These are phyloP conservation scores for Drosophila pachea DNA, from an alignment of 1,140 invertebrate genomes.

Conservation along the genomic window DNA sequence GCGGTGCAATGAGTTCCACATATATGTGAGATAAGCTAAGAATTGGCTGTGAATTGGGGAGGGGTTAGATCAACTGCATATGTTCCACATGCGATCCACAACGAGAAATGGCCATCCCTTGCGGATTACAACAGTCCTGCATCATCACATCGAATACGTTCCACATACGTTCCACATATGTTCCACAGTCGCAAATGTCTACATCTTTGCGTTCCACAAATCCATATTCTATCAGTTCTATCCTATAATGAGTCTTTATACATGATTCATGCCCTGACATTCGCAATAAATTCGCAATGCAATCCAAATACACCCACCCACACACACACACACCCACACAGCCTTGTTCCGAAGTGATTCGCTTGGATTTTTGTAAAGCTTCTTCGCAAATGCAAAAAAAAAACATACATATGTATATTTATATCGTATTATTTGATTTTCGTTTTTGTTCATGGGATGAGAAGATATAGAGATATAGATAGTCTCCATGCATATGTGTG, in stretches of 20 bases:
- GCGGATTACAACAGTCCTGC: no score
- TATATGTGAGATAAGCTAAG: no score
- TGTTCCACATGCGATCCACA: slow-evolving; percentile 4
- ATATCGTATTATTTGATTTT: no score
- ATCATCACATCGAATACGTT: neutral
- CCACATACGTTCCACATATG: slow-evolving; percentile 4
- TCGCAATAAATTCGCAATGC: slow-evolving; percentile 34
- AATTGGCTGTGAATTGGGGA: neutral
- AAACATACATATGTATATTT: slow-evolving; percentile 2
- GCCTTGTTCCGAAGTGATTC: neutral
- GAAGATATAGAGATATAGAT: slow-evolving; percentile 18
- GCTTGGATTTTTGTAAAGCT: slow-evolving; percentile 20
- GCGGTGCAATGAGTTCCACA: no score
- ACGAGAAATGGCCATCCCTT: no score
- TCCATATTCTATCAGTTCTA: slow-evolving; percentile 1
- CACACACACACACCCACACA: slow-evolving; percentile 15
- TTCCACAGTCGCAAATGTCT: neutral
- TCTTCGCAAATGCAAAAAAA: slow-evolving; percentile 17
- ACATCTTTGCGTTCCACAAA: neutral
- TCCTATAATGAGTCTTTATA: neutral
- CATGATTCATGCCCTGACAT: slow-evolving; percentile 21
- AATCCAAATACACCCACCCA: slow-evolving; percentile 11
- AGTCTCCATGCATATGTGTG: neutral
- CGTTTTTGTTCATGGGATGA: slow-evolving; percentile 3
- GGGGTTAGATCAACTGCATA: no score